phyloP scores from a whole-genome alignment of 2,797 vertebrate species.

The Danio aesculapii region DNA sequence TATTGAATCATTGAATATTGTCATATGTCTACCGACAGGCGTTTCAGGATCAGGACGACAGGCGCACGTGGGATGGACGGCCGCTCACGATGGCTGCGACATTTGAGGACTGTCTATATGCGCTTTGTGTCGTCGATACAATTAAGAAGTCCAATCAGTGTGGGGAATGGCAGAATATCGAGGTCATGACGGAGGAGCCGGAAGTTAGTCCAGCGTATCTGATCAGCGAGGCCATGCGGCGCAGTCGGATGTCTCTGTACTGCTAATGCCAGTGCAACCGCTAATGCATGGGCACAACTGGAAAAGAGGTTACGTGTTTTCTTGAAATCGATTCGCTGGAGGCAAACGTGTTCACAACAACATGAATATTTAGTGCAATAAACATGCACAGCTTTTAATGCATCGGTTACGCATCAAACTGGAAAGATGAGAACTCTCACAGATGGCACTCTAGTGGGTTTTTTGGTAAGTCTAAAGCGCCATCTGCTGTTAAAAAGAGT shows the following conservation, averaged over 20 bases:
- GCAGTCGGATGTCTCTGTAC: conserved; percentile 96
- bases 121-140: conserved; percentile 96
- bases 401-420: neutral
- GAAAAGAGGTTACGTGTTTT: too few species aligned
- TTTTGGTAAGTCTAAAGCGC: too few species aligned
- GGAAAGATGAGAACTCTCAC: too few species aligned
- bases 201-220: conserved; percentile 95
- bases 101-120: conserved; percentile 97
- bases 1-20: too few species aligned
- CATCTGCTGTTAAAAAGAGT: too few species aligned
- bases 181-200: conserved; percentile 95
- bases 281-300: neutral
- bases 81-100: conserved; percentile 98
- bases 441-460: too few species aligned
- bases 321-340: too few species aligned
- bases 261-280: conserved; percentile 78
- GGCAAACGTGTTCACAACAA: neutral
- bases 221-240: conserved; percentile 98
- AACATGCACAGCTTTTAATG: neutral
- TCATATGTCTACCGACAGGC: conserved; percentile 83
- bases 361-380: neutral
- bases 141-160: conserved; percentile 97
- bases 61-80: conserved; percentile 94
- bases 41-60: conserved; percentile 96
- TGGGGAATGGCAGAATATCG: conserved; percentile 98